Evolutionary conservation across 2,113 vertebrate species (phyloP).

Genomic region (Alligator sinensis): DNA sequence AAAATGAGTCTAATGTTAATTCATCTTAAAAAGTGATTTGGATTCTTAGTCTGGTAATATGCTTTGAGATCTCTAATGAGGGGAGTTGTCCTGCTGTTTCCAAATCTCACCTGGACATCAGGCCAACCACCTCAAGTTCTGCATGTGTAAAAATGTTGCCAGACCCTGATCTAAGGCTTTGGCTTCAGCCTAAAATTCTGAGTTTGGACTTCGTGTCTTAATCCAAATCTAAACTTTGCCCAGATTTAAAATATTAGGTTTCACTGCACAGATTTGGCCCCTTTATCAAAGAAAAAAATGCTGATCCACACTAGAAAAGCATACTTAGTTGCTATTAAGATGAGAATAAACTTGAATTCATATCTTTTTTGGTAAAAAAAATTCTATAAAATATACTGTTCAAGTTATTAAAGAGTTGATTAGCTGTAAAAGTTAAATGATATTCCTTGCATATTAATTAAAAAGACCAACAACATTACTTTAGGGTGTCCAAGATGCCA

Average conservation of each 20-base stretch:
- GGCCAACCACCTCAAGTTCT: no score
- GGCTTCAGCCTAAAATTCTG: neutral
- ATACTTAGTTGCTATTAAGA: neutral
- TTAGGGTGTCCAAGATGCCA: neutral
- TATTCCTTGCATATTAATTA: neutral
- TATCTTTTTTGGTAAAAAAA: neutral
- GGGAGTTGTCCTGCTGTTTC: no score
- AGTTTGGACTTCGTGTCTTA: neutral
- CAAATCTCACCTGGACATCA: no score
- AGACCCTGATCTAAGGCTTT: no score
- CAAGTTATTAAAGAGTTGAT: neutral
- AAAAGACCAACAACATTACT: neutral
- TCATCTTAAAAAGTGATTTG: neutral
- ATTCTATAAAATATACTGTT: neutral
- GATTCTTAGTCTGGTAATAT: neutral
- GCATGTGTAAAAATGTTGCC: no score
- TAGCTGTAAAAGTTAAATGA: neutral
- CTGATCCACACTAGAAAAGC: neutral
- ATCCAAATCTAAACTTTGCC: neutral
- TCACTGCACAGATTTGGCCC: neutral
- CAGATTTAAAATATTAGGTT: neutral
- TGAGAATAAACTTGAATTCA: neutral
- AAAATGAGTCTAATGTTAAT: neutral
- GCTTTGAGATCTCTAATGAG: neutral
- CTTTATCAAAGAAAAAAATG: neutral